Evolutionary conservation across 2,888 invertebrate genomes (phyloP).

Genomic region (Sabellastarte sp.): DNA sequence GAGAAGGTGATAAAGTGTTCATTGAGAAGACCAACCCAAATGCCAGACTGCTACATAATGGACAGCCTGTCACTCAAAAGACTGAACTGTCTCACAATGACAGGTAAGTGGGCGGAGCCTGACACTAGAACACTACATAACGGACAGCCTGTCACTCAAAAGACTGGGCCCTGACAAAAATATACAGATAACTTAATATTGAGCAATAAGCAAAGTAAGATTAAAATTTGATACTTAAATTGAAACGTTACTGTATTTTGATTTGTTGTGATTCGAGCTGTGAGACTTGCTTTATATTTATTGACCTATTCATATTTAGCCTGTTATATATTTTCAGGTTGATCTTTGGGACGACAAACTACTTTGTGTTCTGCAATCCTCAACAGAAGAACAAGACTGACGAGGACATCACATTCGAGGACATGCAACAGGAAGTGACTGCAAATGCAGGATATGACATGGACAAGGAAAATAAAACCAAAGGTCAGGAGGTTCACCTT

Average conservation of each 20-base stretch:
- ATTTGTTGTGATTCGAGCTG: too few relatives aligned
- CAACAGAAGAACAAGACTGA: constrained; percentile 36
- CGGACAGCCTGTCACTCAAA: constrained; percentile 60
- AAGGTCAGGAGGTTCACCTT: too few relatives aligned
- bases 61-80: constrained; percentile 59
- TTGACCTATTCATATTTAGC: too few relatives aligned
- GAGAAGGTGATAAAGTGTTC: constrained; percentile 51
- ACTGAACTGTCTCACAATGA: constrained; percentile 63
- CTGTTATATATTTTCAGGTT: constrained; percentile 48
- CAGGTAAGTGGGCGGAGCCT: constrained; percentile 55
- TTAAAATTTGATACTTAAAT: too few relatives aligned
- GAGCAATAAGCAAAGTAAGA: too few relatives aligned
- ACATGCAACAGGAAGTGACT: constrained; percentile 64
- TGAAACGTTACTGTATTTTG: too few relatives aligned
- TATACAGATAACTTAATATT: too few relatives aligned
- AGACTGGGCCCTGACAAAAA: constrained; percentile 61
- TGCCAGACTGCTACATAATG: constrained; percentile 62
- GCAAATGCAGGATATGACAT: constrained; percentile 52
- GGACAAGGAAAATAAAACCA: constrained; percentile 41
- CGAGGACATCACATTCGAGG: constrained; percentile 62
- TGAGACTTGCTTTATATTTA: too few relatives aligned
- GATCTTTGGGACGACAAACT: constrained; percentile 64
- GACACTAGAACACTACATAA: constrained; percentile 62
- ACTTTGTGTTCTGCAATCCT: constrained; percentile 64
- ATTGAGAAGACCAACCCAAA: constrained; percentile 55